A percentile compares a stretch with the other conserved stretches of the same genome.
These are phyloP conservation scores for Procavia capensis DNA, from an alignment of 2,113 vertebrate genomes.

Conservation along the genomic window DNA sequence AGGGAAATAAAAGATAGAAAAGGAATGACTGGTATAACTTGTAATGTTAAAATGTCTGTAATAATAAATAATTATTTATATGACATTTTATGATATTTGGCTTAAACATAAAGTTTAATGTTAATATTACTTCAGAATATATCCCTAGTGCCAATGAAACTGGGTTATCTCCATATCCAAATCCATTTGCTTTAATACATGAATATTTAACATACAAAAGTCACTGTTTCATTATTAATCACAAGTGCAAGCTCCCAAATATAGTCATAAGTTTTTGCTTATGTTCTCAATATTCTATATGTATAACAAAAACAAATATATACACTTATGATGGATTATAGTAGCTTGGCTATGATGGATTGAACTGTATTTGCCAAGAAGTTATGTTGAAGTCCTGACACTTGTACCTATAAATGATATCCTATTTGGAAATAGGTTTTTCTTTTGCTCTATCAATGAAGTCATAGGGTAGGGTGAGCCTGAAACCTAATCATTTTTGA, in stretches of 20 bases:
- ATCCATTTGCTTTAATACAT: background rate
- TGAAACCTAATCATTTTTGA: background rate
- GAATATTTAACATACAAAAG: constrained; percentile 29
- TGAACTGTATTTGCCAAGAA: background rate
- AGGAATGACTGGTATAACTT: constrained; percentile 50
- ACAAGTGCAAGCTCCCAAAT: background rate
- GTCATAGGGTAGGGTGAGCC: background rate
- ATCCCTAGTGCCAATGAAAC: background rate
- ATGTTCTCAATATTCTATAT: background rate
- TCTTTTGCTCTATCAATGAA: too few relatives aligned
- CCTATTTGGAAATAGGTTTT: too few relatives aligned
- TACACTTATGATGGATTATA: background rate
- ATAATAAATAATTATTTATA: constrained; percentile 49
- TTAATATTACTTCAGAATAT: constrained; percentile 39
- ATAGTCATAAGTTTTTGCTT: background rate
- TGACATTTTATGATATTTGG: constrained; percentile 32
- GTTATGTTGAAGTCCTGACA: background rate
- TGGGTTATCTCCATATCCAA: background rate
- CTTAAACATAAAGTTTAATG: constrained; percentile 38
- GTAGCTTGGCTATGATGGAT: background rate
- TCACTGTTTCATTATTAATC: background rate
- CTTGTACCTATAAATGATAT: background rate
- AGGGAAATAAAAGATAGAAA: constrained; percentile 56
- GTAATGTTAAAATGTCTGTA: constrained; percentile 43
- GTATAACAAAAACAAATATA: background rate